phyloP scores from a whole-genome alignment of 2,113 vertebrate genomes.

The Plotosus lineatus region DNA sequence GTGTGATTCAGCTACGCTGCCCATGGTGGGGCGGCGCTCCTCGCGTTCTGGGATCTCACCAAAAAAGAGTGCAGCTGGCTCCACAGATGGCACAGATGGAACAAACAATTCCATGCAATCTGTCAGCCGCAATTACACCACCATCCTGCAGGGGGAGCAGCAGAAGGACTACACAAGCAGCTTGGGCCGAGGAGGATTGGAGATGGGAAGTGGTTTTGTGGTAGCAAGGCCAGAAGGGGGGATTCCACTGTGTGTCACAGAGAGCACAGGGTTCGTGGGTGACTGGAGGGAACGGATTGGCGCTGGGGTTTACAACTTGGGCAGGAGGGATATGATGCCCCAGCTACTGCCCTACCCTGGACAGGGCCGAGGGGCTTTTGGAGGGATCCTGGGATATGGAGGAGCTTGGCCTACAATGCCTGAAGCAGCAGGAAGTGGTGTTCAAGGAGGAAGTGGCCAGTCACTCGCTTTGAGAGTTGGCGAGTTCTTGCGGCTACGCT shows the following conservation, averaged over 20 bases:
- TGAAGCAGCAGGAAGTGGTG: constrained; percentile 60
- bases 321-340: constrained; percentile 75
- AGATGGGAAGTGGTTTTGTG: constrained; percentile 75
- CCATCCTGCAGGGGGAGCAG: constrained; percentile 63
- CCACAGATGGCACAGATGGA: constrained; percentile 55
- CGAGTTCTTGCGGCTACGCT: constrained; percentile 80
- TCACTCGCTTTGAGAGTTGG: constrained; percentile 79
- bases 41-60: constrained; percentile 63
- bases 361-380: constrained; percentile 64
- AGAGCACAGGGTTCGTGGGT: constrained; percentile 66
- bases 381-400: constrained; percentile 68
- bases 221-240: constrained; percentile 67
- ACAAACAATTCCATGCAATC: constrained; percentile 50
- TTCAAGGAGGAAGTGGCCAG: constrained; percentile 58
- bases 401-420: constrained; percentile 65
- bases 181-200: constrained; percentile 69
- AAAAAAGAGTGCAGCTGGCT: constrained; percentile 52
- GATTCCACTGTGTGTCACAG: constrained; percentile 66
- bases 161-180: constrained; percentile 68
- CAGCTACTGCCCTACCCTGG: constrained; percentile 72
- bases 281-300: constrained; percentile 74
- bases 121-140: constrained; percentile 60
- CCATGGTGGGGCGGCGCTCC: constrained; percentile 64
- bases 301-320: constrained; percentile 69
- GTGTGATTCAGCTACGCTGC: constrained; percentile 73